Percentiles rank a stretch among this genome's conserved stretches.
phyloP scores from a whole-genome alignment of 1,140 invertebrate genomes.

The Telenomus remus region DNA sequence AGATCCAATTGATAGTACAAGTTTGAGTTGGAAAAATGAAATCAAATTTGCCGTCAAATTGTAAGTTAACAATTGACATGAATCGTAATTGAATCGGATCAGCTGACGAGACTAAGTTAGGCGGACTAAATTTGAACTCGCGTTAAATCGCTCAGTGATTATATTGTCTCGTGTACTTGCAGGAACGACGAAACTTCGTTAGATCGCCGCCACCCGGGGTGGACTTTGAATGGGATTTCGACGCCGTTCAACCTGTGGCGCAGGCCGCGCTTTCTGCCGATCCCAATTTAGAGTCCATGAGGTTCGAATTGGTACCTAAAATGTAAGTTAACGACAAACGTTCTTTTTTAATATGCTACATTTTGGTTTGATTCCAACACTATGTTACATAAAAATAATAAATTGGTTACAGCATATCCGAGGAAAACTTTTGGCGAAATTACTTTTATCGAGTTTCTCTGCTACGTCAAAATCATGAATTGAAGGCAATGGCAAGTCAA shows the following conservation, averaged over 20 bases:
- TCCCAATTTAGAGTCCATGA: constrained; percentile 96
- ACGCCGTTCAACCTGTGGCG: constrained; percentile 92
- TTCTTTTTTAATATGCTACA: neutral
- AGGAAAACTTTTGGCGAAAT: constrained; percentile 99
- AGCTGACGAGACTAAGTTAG: constrained; percentile 6
- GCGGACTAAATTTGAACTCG: constrained; percentile 24
- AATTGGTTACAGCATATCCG: constrained; percentile 86
- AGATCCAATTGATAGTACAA: too few species aligned
- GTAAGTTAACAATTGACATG: constrained; percentile 16
- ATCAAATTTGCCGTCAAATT: neutral
- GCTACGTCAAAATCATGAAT: constrained; percentile 96
- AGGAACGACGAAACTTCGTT: constrained; percentile 98
- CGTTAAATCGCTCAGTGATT: constrained; percentile 36
- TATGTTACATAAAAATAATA: too few species aligned
- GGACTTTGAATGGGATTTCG: constrained; percentile 96
- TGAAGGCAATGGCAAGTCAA: constrained; percentile 80
- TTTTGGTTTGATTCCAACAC: too few species aligned
- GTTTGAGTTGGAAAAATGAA: too few species aligned
- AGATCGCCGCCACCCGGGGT: constrained; percentile 96
- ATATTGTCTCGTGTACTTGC: constrained; percentile 60
- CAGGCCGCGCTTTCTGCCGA: constrained; percentile 95
- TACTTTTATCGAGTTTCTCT: constrained; percentile 99
- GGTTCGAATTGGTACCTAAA: constrained; percentile 99
- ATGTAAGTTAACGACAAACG: constrained; percentile 79
- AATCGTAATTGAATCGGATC: constrained; percentile 10